Conservation (phyloP, 2,797 vertebrate genomes). For the Hydrophis major region DNA sequence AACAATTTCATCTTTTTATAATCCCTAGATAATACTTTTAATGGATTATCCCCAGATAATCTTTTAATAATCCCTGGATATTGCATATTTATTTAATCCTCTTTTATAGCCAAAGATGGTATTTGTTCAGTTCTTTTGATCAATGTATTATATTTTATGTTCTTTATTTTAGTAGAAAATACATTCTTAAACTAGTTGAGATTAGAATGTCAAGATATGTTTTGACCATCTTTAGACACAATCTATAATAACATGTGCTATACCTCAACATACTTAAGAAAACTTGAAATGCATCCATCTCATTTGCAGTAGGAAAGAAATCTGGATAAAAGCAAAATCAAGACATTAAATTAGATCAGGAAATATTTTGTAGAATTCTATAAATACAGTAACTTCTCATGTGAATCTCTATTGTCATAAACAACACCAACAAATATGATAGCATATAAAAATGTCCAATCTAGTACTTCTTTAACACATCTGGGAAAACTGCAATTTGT, state of each 20-base stretch:
- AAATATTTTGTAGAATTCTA: background rate
- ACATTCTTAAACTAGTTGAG: background rate
- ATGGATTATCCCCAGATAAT: background rate
- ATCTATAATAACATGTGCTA: background rate
- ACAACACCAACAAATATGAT: background rate
- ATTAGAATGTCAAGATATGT: background rate
- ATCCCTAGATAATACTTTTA: background rate
- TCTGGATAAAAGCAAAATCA: background rate
- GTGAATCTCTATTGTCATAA: background rate
- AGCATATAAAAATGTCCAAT: background rate
- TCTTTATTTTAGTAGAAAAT: background rate
- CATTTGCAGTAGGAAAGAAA: background rate
- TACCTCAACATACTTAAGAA: background rate
- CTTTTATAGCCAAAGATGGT: background rate
- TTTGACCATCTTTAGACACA: background rate
- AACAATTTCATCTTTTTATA: background rate
- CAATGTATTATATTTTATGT: background rate
- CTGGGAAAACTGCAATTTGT: background rate
- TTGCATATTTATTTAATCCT: background rate
- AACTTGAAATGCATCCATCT: background rate
- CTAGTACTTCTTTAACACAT: background rate
- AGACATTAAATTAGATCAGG: background rate
- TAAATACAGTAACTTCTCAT: background rate
- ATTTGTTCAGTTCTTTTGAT: background rate
- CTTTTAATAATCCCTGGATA: background rate